Conservation (phyloP, 2,888 invertebrate genomes). For the Mycogona germanica region DNA sequence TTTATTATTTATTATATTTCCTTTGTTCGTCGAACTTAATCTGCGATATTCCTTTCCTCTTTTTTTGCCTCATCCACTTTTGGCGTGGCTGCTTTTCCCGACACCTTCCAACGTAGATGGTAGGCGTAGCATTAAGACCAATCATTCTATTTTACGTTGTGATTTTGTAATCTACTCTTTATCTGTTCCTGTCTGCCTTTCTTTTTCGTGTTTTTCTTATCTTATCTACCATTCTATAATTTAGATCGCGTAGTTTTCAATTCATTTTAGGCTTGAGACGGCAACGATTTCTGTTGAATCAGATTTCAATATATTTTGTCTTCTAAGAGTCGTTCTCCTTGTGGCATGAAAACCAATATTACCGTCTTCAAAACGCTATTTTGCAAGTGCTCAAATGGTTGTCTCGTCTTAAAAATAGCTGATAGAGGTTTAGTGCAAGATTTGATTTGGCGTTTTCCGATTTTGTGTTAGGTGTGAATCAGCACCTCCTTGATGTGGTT, state of each 20-base stretch:
- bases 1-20: too few relatives aligned
- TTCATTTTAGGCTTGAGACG: too few relatives aligned
- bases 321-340: too few relatives aligned
- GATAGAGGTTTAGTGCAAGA: neutral
- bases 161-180: neutral
- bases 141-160: neutral
- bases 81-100: neutral
- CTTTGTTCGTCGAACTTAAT: too few relatives aligned
- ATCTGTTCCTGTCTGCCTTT: neutral
- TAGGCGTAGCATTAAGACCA: constrained; percentile 7
- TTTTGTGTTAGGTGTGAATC: constrained; percentile 56
- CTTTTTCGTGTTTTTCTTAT: too few relatives aligned
- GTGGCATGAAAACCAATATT: too few relatives aligned
- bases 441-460: neutral
- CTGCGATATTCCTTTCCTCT: constrained; percentile 5
- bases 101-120: constrained; percentile 10
- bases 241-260: too few relatives aligned
- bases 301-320: too few relatives aligned
- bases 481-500: constrained; percentile 64
- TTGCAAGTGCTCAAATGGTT: neutral
- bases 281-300: too few relatives aligned
- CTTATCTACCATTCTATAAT: too few relatives aligned
- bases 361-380: too few relatives aligned
- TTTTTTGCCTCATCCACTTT: neutral
- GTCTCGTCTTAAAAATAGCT: neutral